Evolutionary conservation across 2,888 invertebrate genomes (phyloP).

Genomic region (Clanis bilineata): DNA sequence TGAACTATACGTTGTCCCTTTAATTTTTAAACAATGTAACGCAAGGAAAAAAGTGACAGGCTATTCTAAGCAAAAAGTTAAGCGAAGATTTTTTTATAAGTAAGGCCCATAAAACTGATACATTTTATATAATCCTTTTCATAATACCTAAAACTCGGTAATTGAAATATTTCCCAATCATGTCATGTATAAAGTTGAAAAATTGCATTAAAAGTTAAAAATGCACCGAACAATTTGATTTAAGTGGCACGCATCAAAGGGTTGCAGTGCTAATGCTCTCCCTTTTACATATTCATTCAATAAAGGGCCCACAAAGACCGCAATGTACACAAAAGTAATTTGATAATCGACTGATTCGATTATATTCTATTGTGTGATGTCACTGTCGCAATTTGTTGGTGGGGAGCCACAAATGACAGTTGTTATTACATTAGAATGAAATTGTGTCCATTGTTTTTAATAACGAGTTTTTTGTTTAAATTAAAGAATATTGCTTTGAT

Average conservation of each 20-base stretch:
- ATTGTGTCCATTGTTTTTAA: neutral
- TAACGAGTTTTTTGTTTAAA: neutral
- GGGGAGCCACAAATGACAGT: neutral
- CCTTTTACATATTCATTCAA: slow-evolving; percentile 26
- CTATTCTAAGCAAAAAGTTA: too few species aligned
- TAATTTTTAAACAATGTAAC: too few species aligned
- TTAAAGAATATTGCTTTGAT: too few species aligned
- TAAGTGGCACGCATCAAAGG: slow-evolving; percentile 18
- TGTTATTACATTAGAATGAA: slow-evolving; percentile 3
- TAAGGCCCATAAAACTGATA: neutral
- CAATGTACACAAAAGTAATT: slow-evolving; percentile 66
- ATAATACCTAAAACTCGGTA: neutral
- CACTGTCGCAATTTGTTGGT: slow-evolving; percentile 48
- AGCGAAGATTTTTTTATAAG: too few species aligned
- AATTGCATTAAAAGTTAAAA: slow-evolving; percentile 7
- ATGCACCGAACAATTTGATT: slow-evolving; percentile 14
- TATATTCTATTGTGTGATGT: slow-evolving; percentile 59
- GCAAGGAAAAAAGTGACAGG: too few species aligned
- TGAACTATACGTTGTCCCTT: too few species aligned
- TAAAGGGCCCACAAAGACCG: slow-evolving; percentile 32
- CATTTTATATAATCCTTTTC: neutral
- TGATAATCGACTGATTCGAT: slow-evolving; percentile 65
- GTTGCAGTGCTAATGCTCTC: slow-evolving; percentile 8
- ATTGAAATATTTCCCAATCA: neutral
- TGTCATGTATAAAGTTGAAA: neutral